Conservation (phyloP, 2,888 invertebrate genomes). For the Drosophila atroscutellata region DNA sequence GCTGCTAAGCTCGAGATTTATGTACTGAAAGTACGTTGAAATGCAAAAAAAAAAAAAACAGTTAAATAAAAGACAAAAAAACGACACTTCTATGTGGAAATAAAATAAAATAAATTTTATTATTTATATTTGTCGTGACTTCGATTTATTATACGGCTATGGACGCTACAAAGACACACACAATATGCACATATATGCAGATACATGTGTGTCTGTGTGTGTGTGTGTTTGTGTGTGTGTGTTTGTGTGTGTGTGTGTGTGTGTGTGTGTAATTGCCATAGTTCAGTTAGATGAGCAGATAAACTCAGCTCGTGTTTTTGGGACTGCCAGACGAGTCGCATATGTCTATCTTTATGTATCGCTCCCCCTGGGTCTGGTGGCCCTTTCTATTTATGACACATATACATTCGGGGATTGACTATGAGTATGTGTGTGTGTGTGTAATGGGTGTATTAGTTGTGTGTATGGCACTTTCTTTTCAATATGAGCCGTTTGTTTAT, state of each 20-base stretch:
- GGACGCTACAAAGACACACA: slow-evolving; percentile 38
- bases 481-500: slow-evolving; percentile 60
- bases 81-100: slow-evolving; percentile 56
- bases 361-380: neutral
- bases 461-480: slow-evolving; percentile 55
- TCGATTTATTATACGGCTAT: slow-evolving; percentile 71
- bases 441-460: slow-evolving; percentile 38
- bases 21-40: slow-evolving; percentile 76
- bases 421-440: slow-evolving; percentile 10
- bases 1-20: slow-evolving; percentile 74
- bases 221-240: slow-evolving; percentile 6
- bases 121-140: slow-evolving; percentile 79
- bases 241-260: slow-evolving; percentile 6
- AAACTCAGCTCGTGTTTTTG: slow-evolving; percentile 44
- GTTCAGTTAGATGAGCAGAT: slow-evolving; percentile 63
- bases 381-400: slow-evolving; percentile 46
- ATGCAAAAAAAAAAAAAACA: slow-evolving; percentile 37
- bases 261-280: slow-evolving; percentile 23
- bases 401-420: slow-evolving; percentile 35
- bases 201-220: neutral
- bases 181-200: slow-evolving; percentile 8
- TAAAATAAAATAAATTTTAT: slow-evolving; percentile 77
- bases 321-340: slow-evolving; percentile 60
- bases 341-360: slow-evolving; percentile 47
- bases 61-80: slow-evolving; percentile 16